These are phyloP conservation scores for Arge pagana DNA, from an alignment of 2,888 invertebrate species.

Conservation along the genomic window DNA sequence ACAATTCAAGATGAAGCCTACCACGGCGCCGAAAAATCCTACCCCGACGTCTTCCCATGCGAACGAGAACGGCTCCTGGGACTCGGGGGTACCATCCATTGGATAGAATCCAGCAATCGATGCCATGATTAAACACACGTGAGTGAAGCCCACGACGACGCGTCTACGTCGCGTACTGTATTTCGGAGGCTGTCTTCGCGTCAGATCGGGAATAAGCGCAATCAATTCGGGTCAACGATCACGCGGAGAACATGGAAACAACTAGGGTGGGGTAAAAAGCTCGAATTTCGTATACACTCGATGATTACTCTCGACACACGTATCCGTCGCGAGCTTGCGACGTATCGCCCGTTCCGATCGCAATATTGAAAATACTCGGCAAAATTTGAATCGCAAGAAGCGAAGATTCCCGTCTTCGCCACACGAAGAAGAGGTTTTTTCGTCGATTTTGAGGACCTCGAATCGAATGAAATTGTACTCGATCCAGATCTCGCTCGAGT, in stretches of 20 bases:
- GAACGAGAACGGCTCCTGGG: too few relatives aligned
- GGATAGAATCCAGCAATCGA: conserved; percentile 19
- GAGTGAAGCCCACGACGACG: conserved; percentile 8
- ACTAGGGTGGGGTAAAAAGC: too few relatives aligned
- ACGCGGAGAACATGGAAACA: too few relatives aligned
- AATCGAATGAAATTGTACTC: too few relatives aligned
- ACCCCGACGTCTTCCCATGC: conserved; percentile 12
- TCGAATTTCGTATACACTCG: neutral
- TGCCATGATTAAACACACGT: conserved; percentile 14
- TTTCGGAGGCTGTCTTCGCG: conserved; percentile 9
- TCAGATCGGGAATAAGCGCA: too few relatives aligned
- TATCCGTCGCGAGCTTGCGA: too few relatives aligned
- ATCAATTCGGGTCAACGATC: too few relatives aligned
- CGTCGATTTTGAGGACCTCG: too few relatives aligned
- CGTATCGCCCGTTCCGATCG: too few relatives aligned
- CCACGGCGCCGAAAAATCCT: conserved; percentile 1
- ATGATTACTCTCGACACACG: neutral
- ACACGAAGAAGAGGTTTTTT: neutral
- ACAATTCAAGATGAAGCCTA: conserved; percentile 9
- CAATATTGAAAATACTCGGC: neutral
- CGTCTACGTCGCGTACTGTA: conserved; percentile 18
- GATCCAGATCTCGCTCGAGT: too few relatives aligned
- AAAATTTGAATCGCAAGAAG: neutral
- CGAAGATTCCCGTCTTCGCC: too few relatives aligned
- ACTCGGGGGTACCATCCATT: neutral